A percentile compares a stretch with the other conserved stretches of the same genome.
phyloP scores from a whole-genome alignment of 2,888 invertebrate species.

The Lepidonotus clava region DNA sequence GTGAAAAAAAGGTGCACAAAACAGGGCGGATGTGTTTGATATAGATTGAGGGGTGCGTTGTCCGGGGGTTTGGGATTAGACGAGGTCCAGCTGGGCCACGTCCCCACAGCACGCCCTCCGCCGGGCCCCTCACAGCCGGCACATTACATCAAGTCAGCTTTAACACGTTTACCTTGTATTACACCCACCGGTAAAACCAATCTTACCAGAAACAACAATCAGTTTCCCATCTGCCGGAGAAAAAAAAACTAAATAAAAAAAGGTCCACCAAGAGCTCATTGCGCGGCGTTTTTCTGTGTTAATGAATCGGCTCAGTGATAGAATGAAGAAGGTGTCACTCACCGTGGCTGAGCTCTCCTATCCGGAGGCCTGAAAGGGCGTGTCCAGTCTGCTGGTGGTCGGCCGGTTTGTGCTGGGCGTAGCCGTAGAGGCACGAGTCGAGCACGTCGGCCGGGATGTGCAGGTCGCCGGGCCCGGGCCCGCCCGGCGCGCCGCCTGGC shows the following conservation, averaged over 20 bases:
- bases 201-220: too few relatives aligned
- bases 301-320: not conserved
- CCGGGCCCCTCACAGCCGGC: too few relatives aligned
- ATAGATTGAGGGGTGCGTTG: too few relatives aligned
- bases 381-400: conserved; percentile 65
- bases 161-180: too few relatives aligned
- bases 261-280: not conserved
- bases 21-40: too few relatives aligned
- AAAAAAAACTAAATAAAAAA: not conserved
- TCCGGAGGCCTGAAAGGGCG: conserved; percentile 75
- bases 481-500: not conserved
- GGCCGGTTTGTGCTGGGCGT: conserved; percentile 65
- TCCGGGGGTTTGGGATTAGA: too few relatives aligned
- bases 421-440: conserved; percentile 77
- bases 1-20: too few relatives aligned
- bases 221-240: too few relatives aligned
- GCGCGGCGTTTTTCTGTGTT: not conserved
- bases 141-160: too few relatives aligned
- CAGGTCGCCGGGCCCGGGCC: conserved; percentile 2
- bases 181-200: too few relatives aligned
- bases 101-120: too few relatives aligned
- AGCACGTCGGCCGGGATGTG: conserved; percentile 68
- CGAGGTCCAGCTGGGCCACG: too few relatives aligned
- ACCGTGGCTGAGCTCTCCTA: conserved; percentile 76
- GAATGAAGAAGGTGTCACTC: conserved; percentile 56